phyloP scores from a whole-genome alignment of 2,888 invertebrate genomes.

The Drosophila kanekoi region DNA sequence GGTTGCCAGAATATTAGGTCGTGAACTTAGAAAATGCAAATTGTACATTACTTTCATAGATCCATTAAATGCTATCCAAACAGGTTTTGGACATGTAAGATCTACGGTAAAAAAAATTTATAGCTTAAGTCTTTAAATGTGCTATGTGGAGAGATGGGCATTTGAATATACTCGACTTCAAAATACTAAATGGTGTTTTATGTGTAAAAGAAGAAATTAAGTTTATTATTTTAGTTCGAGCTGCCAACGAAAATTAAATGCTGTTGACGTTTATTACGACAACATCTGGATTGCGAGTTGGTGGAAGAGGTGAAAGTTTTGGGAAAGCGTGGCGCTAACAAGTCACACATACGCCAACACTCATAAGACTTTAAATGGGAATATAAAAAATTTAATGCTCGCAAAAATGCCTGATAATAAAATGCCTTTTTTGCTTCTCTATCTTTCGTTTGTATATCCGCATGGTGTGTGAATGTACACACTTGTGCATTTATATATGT shows the following conservation, averaged over 20 bases:
- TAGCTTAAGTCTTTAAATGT: too few species aligned
- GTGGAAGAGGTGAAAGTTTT: neutral
- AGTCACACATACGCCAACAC: slow-evolving; percentile 15
- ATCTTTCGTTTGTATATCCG: slow-evolving; percentile 1
- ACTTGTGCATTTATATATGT: too few species aligned
- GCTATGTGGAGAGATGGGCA: too few species aligned
- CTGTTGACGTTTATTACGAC: slow-evolving; percentile 14
- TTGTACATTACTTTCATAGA: too few species aligned
- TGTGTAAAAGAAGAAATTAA: slow-evolving; percentile 40
- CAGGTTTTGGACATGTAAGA: too few species aligned
- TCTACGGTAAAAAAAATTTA: too few species aligned
- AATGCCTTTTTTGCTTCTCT: slow-evolving; percentile 32
- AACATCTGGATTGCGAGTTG: neutral
- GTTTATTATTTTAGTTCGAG: slow-evolving; percentile 40
- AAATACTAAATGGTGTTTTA: neutral
- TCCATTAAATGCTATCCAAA: too few species aligned
- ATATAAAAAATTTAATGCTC: slow-evolving; percentile 53
- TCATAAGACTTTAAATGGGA: slow-evolving; percentile 23
- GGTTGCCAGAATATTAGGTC: neutral
- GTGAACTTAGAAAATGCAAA: too few species aligned
- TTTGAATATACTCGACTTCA: too few species aligned
- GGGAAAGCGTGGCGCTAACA: slow-evolving; percentile 33
- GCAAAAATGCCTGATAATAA: slow-evolving; percentile 43
- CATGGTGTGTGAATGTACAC: neutral
- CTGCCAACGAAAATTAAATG: slow-evolving; percentile 6